These are phyloP conservation scores for Spinus olivaceus DNA, from an alignment of 2,797 vertebrate genomes.

Conservation along the genomic window DNA sequence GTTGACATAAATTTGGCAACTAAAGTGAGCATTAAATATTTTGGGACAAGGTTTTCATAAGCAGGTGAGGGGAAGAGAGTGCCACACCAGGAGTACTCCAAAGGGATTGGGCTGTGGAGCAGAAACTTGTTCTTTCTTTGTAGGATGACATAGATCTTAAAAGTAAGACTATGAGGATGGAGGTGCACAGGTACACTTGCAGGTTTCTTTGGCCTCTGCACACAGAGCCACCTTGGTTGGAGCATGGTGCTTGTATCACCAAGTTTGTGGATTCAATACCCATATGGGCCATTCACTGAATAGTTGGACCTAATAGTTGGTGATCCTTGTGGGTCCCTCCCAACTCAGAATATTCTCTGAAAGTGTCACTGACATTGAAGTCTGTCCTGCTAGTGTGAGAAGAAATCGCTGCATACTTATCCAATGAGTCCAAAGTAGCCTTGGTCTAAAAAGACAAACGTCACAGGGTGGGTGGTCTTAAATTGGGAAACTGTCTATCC, in stretches of 20 bases:
- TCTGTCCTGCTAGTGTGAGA: background rate
- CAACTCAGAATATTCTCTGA: background rate
- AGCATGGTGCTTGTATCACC: background rate
- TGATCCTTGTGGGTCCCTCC: background rate
- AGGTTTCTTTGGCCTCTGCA: background rate
- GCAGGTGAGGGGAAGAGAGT: background rate
- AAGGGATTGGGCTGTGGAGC: background rate
- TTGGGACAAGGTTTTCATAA: background rate
- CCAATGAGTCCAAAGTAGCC: background rate
- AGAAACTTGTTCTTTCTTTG: background rate
- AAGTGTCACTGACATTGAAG: background rate
- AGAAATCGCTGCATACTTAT: background rate
- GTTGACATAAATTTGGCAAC: background rate
- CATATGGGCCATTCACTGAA: background rate
- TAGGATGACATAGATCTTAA: background rate
- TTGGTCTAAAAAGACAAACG: background rate
- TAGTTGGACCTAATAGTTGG: background rate
- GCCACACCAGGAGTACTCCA: background rate
- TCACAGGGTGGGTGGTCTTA: background rate
- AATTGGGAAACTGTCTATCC: background rate
- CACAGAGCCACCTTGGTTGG: background rate
- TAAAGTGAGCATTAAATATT: background rate
- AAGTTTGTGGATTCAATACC: background rate
- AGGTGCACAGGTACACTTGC: background rate
- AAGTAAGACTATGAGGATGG: background rate